A percentile compares a stretch with the other conserved stretches of the same genome.
These are phyloP conservation scores for Hyposoter dolosus DNA, from an alignment of 2,888 invertebrate species.

Conservation along the genomic window DNA sequence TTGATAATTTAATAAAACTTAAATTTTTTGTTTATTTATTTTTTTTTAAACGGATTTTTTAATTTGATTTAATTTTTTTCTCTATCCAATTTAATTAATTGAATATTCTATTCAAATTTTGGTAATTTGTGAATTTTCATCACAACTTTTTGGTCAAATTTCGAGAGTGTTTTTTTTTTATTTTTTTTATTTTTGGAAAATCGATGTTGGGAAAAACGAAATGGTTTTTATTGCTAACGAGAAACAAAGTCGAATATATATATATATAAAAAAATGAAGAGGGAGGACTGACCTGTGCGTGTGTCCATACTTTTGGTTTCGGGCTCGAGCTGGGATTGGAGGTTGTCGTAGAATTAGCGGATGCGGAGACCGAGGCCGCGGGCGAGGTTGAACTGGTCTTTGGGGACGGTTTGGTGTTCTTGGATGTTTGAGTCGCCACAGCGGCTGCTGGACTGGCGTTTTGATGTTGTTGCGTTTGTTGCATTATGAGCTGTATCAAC, in stretches of 20 bases:
- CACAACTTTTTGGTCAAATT: too few relatives aligned
- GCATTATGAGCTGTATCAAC: slow-evolving; percentile 92
- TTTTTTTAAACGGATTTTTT: too few relatives aligned
- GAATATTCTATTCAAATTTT: too few relatives aligned
- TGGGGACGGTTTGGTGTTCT: slow-evolving; percentile 82
- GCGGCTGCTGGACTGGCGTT: slow-evolving; percentile 70
- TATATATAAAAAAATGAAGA: background rate
- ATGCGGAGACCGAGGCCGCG: slow-evolving; percentile 73
- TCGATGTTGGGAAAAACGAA: too few relatives aligned
- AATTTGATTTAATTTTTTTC: too few relatives aligned
- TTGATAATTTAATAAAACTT: background rate
- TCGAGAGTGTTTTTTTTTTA: too few relatives aligned
- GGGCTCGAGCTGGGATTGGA: slow-evolving; percentile 82
- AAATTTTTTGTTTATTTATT: too few relatives aligned
- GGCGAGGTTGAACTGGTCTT: slow-evolving; percentile 81
- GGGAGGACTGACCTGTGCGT: slow-evolving; percentile 85
- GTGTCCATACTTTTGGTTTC: slow-evolving; percentile 86
- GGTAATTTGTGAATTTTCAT: too few relatives aligned
- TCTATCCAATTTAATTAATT: too few relatives aligned
- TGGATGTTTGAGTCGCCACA: slow-evolving; percentile 84
- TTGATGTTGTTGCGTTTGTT: slow-evolving; percentile 87
- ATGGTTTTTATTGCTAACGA: too few relatives aligned
- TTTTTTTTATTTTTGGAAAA: too few relatives aligned
- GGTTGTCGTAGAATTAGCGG: slow-evolving; percentile 75
- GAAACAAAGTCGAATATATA: too few relatives aligned